A percentile compares a stretch with the other conserved stretches of the same genome.
Conservation (phyloP, 1,140 invertebrate species). For the Carposina sasakii region DNA sequence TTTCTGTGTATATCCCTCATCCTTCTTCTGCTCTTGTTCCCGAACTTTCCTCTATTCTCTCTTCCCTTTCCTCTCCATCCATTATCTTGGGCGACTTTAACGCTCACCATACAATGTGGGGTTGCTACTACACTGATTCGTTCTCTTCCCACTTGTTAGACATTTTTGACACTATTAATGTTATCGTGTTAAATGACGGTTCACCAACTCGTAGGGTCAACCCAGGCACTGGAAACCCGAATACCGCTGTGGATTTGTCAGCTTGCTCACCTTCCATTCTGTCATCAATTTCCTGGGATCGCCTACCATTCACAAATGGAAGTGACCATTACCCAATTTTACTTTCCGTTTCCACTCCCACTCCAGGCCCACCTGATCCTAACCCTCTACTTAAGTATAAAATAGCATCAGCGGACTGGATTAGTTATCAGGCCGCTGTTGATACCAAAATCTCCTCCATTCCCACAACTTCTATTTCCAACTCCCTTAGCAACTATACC, state of each 20-base stretch:
- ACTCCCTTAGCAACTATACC: neutral
- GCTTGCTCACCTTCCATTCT: constrained; percentile 3
- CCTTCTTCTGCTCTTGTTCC: neutral
- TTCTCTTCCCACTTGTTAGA: neutral
- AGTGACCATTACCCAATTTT: constrained; percentile 15
- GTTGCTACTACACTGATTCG: neutral
- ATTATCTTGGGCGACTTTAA: constrained; percentile 9
- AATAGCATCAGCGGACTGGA: neutral
- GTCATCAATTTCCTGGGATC: neutral
- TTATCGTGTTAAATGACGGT: constrained; percentile 12
- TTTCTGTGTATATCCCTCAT: constrained; percentile 13
- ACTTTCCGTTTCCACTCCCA: neutral
- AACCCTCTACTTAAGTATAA: neutral
- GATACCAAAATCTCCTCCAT: neutral
- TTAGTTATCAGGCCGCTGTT: neutral
- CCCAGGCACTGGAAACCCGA: neutral
- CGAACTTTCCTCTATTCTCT: neutral
- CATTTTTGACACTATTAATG: neutral
- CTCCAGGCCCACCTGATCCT: neutral
- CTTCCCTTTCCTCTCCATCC: neutral
- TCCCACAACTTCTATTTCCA: neutral
- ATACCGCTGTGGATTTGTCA: constrained; percentile 3
- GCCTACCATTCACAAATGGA: neutral
- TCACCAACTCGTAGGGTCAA: constrained; percentile 6
- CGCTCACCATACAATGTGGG: neutral